Conservation (phyloP, 1,140 invertebrate species). For the Mizuhopecten yessoensis region DNA sequence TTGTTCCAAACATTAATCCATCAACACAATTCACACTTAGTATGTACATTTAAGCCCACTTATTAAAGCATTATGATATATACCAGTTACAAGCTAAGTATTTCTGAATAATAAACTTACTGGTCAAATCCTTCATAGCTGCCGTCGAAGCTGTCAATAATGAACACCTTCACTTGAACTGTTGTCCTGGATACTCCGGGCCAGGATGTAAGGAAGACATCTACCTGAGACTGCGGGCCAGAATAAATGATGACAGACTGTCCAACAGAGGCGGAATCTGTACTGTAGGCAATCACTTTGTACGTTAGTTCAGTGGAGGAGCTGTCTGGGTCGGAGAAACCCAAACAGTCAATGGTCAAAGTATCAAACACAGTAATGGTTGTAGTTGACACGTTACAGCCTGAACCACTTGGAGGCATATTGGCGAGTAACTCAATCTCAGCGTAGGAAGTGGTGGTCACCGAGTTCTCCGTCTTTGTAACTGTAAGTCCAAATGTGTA, state of each 20-base stretch:
- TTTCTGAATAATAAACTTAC: conserved; percentile 59
- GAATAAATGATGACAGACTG: conserved; percentile 70
- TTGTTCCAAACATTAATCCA: neutral
- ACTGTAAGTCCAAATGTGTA: conserved; percentile 71
- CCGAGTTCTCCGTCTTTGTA: conserved; percentile 42
- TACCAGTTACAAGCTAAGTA: too few species aligned
- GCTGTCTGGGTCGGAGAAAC: conserved; percentile 70
- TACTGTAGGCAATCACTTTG: conserved; percentile 64
- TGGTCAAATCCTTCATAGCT: conserved; percentile 41
- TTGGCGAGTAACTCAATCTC: conserved; percentile 64
- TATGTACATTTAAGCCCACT: too few species aligned
- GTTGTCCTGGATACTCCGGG: conserved; percentile 41
- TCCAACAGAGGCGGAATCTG: neutral
- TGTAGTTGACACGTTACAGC: conserved; percentile 58
- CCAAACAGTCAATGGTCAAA: conserved; percentile 65
- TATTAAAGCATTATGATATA: too few species aligned
- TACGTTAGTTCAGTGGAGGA: conserved; percentile 66
- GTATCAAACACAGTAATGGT: conserved; percentile 52
- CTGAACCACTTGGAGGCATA: conserved; percentile 65
- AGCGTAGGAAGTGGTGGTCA: conserved; percentile 48
- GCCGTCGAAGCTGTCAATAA: conserved; percentile 71
- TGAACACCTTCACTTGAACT: conserved; percentile 70
- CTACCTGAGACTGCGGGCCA: conserved; percentile 63
- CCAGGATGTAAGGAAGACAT: conserved; percentile 70
- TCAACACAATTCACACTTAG: neutral